Evolutionary conservation across 2,113 vertebrate genomes (phyloP).

Genomic region (Cryptoleucopteryx plumbea): DNA sequence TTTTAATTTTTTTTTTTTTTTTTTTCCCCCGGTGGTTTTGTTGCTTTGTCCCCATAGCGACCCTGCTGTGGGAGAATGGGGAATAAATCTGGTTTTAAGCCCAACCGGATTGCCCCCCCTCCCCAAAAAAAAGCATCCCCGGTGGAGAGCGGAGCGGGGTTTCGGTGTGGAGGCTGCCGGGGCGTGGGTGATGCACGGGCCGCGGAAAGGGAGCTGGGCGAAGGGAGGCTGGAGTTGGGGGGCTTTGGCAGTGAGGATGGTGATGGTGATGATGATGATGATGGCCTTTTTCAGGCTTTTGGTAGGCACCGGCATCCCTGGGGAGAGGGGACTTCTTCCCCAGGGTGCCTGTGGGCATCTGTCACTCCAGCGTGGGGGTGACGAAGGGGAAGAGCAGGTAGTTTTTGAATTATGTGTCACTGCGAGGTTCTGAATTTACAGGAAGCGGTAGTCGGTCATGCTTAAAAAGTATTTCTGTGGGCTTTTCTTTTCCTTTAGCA

Average conservation of each 20-base stretch:
- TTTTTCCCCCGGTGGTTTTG: no score
- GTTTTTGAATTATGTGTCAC: not conserved
- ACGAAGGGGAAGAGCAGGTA: not conserved
- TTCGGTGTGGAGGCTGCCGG: not conserved
- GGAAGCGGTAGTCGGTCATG: not conserved
- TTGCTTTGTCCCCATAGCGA: not conserved
- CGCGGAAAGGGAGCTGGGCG: not conserved
- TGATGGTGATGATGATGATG: not conserved
- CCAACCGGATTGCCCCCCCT: fast-evolving
- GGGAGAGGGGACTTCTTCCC: not conserved
- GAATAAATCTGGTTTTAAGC: not conserved
- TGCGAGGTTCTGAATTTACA: not conserved
- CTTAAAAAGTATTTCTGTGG: not conserved
- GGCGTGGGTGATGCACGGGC: not conserved
- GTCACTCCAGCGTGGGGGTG: not conserved
- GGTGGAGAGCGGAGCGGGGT: not conserved
- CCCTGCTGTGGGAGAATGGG: not conserved
- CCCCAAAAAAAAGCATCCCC: not conserved
- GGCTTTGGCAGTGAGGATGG: not conserved
- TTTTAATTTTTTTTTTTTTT: no score
- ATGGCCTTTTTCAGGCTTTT: not conserved
- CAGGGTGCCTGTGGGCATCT: not conserved
- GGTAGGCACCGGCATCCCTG: not conserved
- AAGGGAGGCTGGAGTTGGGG: not conserved
- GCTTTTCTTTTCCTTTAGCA: not conserved